phyloP scores from a whole-genome alignment of 2,888 invertebrate species.

The Vesta saturnalis region DNA sequence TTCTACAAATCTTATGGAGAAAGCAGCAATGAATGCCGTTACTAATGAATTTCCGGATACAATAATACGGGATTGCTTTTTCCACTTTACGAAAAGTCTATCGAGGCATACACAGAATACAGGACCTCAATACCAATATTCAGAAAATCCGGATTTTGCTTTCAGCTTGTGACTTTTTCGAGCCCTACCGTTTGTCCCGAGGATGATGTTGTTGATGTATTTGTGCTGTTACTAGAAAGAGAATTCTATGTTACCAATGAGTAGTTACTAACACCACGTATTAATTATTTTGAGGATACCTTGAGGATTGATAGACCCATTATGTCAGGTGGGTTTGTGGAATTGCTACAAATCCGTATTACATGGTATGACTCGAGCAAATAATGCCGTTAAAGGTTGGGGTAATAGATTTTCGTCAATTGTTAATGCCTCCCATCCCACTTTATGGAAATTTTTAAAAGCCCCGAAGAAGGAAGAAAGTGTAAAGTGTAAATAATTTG shows the following conservation, averaged over 20 bases:
- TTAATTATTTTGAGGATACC: neutral
- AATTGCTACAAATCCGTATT: neutral
- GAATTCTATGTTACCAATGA: neutral
- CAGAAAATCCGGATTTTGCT: neutral
- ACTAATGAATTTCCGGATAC: neutral
- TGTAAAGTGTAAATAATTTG: too few relatives aligned
- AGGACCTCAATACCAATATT: neutral
- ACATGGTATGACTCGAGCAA: too few relatives aligned
- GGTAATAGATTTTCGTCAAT: too few relatives aligned
- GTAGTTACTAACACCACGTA: neutral
- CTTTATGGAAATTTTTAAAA: too few relatives aligned
- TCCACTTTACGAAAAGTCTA: neutral
- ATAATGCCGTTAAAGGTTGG: too few relatives aligned
- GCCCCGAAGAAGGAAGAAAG: too few relatives aligned
- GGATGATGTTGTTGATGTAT: too few relatives aligned
- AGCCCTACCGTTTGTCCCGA: neutral
- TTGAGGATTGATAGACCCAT: neutral
- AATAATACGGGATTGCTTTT: too few relatives aligned
- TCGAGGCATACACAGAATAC: neutral
- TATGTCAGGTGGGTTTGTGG: neutral
- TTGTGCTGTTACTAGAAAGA: neutral
- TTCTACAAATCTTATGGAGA: neutral
- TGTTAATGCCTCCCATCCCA: too few relatives aligned
- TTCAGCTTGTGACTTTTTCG: neutral
- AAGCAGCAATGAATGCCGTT: neutral